A percentile compares a stretch with the other conserved stretches of the same genome.
These are phyloP conservation scores for Trigoniulus corallinus DNA, from an alignment of 1,140 invertebrate species.

Conservation along the genomic window DNA sequence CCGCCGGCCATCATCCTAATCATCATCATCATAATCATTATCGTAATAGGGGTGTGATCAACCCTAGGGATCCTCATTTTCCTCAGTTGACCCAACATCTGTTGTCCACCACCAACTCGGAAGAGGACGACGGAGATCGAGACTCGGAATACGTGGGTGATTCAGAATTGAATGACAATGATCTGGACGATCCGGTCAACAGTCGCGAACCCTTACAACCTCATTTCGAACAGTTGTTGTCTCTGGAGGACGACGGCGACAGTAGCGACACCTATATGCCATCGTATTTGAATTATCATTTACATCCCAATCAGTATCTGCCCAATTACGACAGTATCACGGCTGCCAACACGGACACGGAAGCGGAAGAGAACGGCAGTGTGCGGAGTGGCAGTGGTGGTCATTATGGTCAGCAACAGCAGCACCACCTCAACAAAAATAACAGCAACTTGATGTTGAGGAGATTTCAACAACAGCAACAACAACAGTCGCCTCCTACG, in stretches of 20 bases:
- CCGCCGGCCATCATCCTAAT: constrained; percentile 1
- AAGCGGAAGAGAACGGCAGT: constrained; percentile 38
- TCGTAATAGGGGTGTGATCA: not conserved
- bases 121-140: constrained; percentile 8
- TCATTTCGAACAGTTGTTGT: constrained; percentile 26
- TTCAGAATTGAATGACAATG: constrained; percentile 38
- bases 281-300: constrained; percentile 38
- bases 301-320: constrained; percentile 69
- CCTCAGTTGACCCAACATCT: too few species aligned
- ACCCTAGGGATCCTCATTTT: not conserved
- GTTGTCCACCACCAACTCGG: too few species aligned
- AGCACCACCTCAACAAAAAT: constrained; percentile 18
- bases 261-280: too few species aligned
- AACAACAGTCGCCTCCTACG: not conserved
- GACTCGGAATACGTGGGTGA: constrained; percentile 52
- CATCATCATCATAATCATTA: not conserved
- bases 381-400: constrained; percentile 21
- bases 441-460: constrained; percentile 37
- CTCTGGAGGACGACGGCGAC: constrained; percentile 26
- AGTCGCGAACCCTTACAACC: constrained; percentile 36
- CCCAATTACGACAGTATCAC: constrained; percentile 48
- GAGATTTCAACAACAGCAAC: not conserved
- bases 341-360: constrained; percentile 45
- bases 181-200: constrained; percentile 34
- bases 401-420: constrained; percentile 16